These are phyloP conservation scores for Uria aalge DNA, from an alignment of 2,113 vertebrate species.

Conservation along the genomic window DNA sequence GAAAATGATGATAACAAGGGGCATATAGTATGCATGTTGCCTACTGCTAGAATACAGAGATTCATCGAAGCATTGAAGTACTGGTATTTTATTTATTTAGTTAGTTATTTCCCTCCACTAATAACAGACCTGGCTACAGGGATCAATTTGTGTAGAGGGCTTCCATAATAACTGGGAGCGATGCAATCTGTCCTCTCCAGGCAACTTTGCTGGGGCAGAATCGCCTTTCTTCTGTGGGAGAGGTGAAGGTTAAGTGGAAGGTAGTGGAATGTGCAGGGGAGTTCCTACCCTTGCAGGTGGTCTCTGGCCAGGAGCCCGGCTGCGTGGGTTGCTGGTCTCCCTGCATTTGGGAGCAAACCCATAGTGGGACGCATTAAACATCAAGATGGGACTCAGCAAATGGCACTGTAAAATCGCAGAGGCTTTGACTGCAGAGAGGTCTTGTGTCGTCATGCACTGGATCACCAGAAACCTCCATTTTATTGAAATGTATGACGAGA, in stretches of 20 bases:
- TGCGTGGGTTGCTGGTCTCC: accelerated
- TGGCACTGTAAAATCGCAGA: not conserved
- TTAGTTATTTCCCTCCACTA: not conserved
- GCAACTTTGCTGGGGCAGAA: not conserved
- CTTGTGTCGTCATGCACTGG: not conserved
- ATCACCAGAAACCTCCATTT: not conserved
- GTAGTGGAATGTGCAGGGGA: not conserved
- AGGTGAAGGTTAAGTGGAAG: accelerated
- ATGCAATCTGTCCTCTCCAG: not conserved
- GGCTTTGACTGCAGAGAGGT: not conserved
- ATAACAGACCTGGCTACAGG: not conserved
- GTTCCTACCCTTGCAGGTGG: not conserved
- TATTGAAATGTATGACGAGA: not conserved
- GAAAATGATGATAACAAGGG: not conserved
- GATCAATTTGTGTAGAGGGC: too few relatives aligned
- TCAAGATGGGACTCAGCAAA: not conserved
- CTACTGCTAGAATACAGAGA: not conserved
- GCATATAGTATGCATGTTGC: too few relatives aligned
- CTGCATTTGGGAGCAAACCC: not conserved
- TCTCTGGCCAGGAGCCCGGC: accelerated
- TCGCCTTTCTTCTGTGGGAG: not conserved
- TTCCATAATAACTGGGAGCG: not conserved
- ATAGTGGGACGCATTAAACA: accelerated
- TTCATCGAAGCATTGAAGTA: not conserved
- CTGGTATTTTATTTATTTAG: not conserved